These are phyloP conservation scores for Arge pagana DNA, from an alignment of 2,888 invertebrate species.

Conservation along the genomic window DNA sequence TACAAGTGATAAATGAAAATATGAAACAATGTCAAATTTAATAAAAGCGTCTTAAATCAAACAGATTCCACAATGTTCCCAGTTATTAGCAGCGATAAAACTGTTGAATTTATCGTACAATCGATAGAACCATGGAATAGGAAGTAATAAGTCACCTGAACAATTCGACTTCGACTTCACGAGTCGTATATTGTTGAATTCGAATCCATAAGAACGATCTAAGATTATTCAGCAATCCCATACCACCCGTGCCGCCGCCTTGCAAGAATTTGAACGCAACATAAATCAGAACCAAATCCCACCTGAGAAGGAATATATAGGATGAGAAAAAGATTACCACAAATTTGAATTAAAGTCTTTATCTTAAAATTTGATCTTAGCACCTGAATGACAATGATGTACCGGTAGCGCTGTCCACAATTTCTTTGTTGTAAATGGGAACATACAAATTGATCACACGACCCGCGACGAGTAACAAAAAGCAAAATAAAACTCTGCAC, in stretches of 20 bases:
- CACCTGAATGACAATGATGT: slow-evolving; percentile 46
- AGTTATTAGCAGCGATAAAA: slow-evolving; percentile 12
- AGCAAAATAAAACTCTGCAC: slow-evolving; percentile 79
- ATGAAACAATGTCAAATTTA: neutral
- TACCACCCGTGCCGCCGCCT: slow-evolving; percentile 91
- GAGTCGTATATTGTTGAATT: slow-evolving; percentile 93
- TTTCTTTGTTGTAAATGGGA: slow-evolving; percentile 90
- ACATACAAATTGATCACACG: slow-evolving; percentile 88
- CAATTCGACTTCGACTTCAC: slow-evolving; percentile 78
- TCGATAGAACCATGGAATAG: slow-evolving; percentile 19
- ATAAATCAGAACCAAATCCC: slow-evolving; percentile 88
- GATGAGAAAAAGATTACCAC: slow-evolving; percentile 6
- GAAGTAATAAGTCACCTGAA: slow-evolving; percentile 38
- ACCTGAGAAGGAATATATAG: slow-evolving; percentile 61
- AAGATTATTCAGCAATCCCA: slow-evolving; percentile 91
- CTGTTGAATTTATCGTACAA: slow-evolving; percentile 1
- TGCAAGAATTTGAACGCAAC: slow-evolving; percentile 90
- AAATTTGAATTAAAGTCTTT: slow-evolving; percentile 56
- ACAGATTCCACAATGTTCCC: too few relatives aligned
- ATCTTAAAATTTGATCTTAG: too few relatives aligned
- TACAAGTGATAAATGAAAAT: slow-evolving; percentile 6
- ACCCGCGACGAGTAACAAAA: slow-evolving; percentile 76
- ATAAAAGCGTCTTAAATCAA: too few relatives aligned
- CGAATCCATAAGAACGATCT: slow-evolving; percentile 93
- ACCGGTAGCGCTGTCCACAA: slow-evolving; percentile 61